These are phyloP conservation scores for Nestor notabilis DNA, from an alignment of 2,113 vertebrate genomes.

Conservation along the genomic window DNA sequence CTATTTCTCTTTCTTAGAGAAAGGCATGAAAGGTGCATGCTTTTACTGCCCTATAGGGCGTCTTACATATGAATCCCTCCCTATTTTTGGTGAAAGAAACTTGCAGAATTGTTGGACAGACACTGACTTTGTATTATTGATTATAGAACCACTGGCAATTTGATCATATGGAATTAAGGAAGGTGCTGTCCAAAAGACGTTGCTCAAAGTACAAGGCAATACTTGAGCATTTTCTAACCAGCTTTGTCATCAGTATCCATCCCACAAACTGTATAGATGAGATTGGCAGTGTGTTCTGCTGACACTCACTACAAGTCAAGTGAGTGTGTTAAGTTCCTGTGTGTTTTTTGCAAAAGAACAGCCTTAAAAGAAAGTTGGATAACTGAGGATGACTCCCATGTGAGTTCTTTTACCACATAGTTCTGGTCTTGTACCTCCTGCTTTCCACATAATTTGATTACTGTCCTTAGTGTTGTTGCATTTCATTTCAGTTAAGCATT, in stretches of 20 bases:
- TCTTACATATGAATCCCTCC: not conserved
- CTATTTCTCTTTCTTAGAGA: not conserved
- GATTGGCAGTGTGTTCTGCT: not conserved
- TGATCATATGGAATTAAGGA: not conserved
- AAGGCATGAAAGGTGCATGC: not conserved
- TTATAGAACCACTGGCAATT: not conserved
- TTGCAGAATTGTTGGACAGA: not conserved
- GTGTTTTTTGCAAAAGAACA: not conserved
- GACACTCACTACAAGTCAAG: not conserved
- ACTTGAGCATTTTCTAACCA: not conserved
- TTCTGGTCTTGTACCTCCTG: not conserved
- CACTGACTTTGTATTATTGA: not conserved
- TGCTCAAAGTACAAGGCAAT: not conserved
- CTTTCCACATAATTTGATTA: not conserved
- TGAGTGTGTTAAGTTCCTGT: not conserved
- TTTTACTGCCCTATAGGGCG: not conserved
- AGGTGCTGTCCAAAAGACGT: not conserved
- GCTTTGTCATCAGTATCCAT: not conserved
- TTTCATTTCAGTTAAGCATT: not conserved
- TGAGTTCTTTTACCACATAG: not conserved
- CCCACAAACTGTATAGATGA: not conserved
- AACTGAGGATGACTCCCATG: not conserved
- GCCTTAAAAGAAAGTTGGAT: not conserved
- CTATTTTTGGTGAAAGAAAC: not conserved
- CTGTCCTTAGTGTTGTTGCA: not conserved